Evolutionary conservation across 2,888 invertebrate genomes (phyloP), one percentile per base, ranked within the genome.

Genomic region (Drosophila fulvimacula): DNA sequence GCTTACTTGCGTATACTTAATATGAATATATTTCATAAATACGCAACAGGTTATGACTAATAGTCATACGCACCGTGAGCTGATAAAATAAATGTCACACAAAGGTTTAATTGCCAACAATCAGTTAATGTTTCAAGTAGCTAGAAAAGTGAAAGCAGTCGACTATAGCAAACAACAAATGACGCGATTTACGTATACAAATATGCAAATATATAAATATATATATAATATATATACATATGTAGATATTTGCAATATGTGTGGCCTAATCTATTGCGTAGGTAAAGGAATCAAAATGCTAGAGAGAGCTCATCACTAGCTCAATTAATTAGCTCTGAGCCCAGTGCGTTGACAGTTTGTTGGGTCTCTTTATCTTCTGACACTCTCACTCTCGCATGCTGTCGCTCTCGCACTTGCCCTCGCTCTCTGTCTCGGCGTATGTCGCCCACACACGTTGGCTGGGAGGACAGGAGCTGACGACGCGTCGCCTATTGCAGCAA

Each of bases 381-480:
- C 44, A n/a, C 58, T 39, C 65, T 41, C 42, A 15, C 27, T 21
- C 17, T 9, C 42, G 24, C 42, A 21, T 11, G 0, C 17, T 34
- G 21, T 21, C 32, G 15, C n/a, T 13, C 21, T 21, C 10, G 6
- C n/a, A 27, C 21, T 13, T 15, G n/a, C 19, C 2, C 36, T 21
- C 41, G 27, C 36, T 21, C 41, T 17, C 34, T 44, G 11, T 17
- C 13, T 57, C 24, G 62, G 59, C 3, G 27, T 44, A 30, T 30
- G 10, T 13, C 67, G 63, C 76, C 70, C 73, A 81, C 81, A 81
- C 81, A 73, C 75, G 41, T 13, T 42, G 15, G 56, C 51, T 32
- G 9, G 60, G 55, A n/a, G 38, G 53, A 30, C 63, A 76, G 65
- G 61, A 76, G 68, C 48, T 59, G 42, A 24, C 32, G 24, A 27